Conservation (phyloP, 2,888 invertebrate species). For the Cremastobaeus sp. region DNA sequence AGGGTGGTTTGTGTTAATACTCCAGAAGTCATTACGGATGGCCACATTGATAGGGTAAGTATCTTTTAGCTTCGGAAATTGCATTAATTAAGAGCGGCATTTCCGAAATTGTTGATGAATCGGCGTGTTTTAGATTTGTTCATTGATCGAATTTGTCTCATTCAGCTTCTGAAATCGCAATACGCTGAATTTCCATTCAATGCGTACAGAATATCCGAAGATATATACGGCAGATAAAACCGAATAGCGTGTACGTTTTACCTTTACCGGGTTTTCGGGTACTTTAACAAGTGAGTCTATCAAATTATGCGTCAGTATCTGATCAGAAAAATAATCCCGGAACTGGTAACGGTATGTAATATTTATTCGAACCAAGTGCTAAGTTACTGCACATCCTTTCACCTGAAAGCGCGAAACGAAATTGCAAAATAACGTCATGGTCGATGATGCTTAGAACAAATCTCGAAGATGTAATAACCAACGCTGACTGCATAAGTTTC, state of each 20-base stretch:
- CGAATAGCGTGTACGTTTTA: too few relatives aligned
- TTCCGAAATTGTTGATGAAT: not conserved
- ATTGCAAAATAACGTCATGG: too few relatives aligned
- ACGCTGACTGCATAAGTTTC: too few relatives aligned
- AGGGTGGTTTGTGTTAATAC: constrained; percentile 79
- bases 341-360: too few relatives aligned
- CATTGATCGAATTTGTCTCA: constrained; percentile 11
- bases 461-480: too few relatives aligned
- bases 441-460: too few relatives aligned
- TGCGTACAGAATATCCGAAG: not conserved
- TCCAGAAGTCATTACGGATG: constrained; percentile 79
- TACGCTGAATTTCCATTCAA: not conserved
- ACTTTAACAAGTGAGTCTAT: too few relatives aligned
- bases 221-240: not conserved
- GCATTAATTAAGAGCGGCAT: constrained; percentile 24
- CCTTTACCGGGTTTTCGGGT: not conserved
- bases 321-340: too few relatives aligned
- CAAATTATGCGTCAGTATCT: too few relatives aligned
- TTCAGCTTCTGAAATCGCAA: not conserved
- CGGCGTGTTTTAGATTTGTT: constrained; percentile 1
- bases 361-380: too few relatives aligned
- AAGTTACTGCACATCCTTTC: too few relatives aligned
- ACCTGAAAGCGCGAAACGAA: too few relatives aligned
- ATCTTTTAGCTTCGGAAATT: constrained; percentile 8
- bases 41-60: constrained; percentile 80